These are phyloP conservation scores for Leucoma salicis DNA, from an alignment of 2,888 invertebrate genomes.

Conservation along the genomic window DNA sequence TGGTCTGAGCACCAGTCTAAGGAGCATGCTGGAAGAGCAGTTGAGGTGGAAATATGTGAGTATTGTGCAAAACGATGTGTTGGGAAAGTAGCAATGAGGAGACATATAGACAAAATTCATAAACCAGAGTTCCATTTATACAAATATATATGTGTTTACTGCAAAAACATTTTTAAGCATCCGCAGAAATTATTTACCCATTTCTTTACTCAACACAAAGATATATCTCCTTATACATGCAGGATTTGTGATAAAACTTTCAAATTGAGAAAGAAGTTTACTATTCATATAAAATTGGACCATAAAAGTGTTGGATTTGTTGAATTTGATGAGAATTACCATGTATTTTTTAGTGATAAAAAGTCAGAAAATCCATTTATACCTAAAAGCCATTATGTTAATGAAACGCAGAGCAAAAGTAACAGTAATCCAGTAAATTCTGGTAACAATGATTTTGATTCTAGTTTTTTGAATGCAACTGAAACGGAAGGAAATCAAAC, in stretches of 20 bases:
- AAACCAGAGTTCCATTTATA: constrained; percentile 47
- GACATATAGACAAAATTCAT: constrained; percentile 55
- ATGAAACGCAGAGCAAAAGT: constrained; percentile 10
- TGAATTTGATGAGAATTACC: constrained; percentile 63
- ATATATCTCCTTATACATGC: constrained; percentile 60
- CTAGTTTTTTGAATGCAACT: constrained; percentile 23
- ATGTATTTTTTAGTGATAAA: constrained; percentile 61
- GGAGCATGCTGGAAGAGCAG: constrained; percentile 39
- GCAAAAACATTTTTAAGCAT: constrained; percentile 54
- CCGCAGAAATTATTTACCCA: constrained; percentile 64
- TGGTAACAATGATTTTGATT: neutral
- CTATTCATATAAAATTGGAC: constrained; percentile 63
- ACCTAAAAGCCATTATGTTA: constrained; percentile 32
- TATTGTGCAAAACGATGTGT: constrained; percentile 59
- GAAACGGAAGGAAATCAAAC: constrained; percentile 42
- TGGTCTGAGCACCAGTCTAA: constrained; percentile 47
- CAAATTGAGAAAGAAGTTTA: constrained; percentile 54
- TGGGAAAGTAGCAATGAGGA: constrained; percentile 42
- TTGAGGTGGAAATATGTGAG: constrained; percentile 46
- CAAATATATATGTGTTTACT: constrained; percentile 61
- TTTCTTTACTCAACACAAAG: constrained; percentile 54
- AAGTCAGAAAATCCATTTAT: constrained; percentile 52
- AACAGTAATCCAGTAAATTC: neutral
- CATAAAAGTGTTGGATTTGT: constrained; percentile 62
- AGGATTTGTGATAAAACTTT: constrained; percentile 60